Evolutionary conservation across 1,140 invertebrate species (phyloP), one percentile per base, ranked within the genome.

Genomic region (Papilio glaucus): DNA sequence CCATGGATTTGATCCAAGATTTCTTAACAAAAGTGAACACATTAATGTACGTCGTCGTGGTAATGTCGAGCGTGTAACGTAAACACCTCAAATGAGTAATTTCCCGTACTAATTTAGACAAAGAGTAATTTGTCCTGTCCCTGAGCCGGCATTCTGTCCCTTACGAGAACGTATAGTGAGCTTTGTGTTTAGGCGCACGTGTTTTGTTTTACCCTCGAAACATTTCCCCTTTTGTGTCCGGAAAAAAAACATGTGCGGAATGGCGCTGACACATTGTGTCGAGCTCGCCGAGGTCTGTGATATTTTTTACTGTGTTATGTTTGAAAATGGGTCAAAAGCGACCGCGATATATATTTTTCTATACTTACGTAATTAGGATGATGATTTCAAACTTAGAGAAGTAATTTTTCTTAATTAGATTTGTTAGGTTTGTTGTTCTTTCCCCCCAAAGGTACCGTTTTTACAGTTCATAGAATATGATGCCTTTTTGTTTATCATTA

Each of bases 171-270:
- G 18, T 13, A 49, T 21, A 49, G 45, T n/a, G n/a, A 57, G 49
- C 62, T 65, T 65, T 65, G n/a, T 65, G 62, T 65, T 65, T 57
- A 57, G 49, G 49, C 49, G 62, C 29, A 37, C 62, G 33, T 38
- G 62, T 65, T 65, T 65, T 65, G 37, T 65, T 65, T 65, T 38
- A 38, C 33, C 15, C 62, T 21, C 33, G 4, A 39, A 65, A 38
- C 37, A 65, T 65, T 65, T 57, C 33, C 62, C 62, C 62, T 65
- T 65, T 39, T 37, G 29, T 37, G 29, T 21, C 62, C n/a, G 37
- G 13, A 39, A 65, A 65, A 62, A 62, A 41, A 65, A 41, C 62
- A 65, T 39, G n/a, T 65, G 62, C 37, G 62, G 37, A 65, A 61
- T 61, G 60, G 15, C 62, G 62, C 37, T 41, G 62, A 61, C 60